Evolutionary conservation across 1,140 invertebrate genomes (phyloP), one percentile per base, ranked within the genome.

Genomic region (Apocrypta bakeri): DNA sequence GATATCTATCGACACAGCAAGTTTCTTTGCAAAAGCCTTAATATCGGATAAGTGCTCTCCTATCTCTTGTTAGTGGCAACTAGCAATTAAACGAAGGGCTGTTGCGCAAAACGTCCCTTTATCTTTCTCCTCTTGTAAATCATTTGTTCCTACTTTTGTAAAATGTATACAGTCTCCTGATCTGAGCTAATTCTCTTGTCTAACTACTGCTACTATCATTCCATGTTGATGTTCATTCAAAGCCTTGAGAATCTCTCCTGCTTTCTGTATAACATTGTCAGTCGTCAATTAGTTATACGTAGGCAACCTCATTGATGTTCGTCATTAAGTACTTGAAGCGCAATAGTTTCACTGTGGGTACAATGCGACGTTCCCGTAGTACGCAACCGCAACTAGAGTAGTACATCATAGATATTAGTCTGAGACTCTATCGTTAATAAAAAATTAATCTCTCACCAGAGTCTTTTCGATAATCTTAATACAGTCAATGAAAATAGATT

Each of bases 51-150:
- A 90, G 88, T 86, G 85, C 85, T 87, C 84, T 4, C 40, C 86
- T 86, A 89, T 89, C 88, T 89, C 87, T 80, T 84, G 88, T 86
- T 89, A 88, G 88, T 85, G 87, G 86, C 88, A 88, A 88, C 88
- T 89, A 87, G 89, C 88, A 90, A 90, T 90, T 90, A 90, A 90
- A 85, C 88, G 86, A 88, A 85, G 88, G 86, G 87, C 85, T 87
- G 86, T 88, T 87, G 86, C 89, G 88, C 89, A 87, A 90, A 90
- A 90, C 85, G 87, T 87, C 76, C 84, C 83, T 86, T 42, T 77
- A 72, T 78, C 80, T 69, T 21, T 11, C n/a, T n/a, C n/a, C n/a
- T n/a, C n/a, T n/a, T n/a, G n/a, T 61, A 3, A 27, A 33, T 27
- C n/a, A 66, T 66, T 14, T 25, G 17, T 21, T 56, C 1, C 14